A percentile compares a stretch with the other conserved stretches of the same genome.
Conservation (phyloP, 2,797 vertebrate genomes). For the Crenichthys baileyi region DNA sequence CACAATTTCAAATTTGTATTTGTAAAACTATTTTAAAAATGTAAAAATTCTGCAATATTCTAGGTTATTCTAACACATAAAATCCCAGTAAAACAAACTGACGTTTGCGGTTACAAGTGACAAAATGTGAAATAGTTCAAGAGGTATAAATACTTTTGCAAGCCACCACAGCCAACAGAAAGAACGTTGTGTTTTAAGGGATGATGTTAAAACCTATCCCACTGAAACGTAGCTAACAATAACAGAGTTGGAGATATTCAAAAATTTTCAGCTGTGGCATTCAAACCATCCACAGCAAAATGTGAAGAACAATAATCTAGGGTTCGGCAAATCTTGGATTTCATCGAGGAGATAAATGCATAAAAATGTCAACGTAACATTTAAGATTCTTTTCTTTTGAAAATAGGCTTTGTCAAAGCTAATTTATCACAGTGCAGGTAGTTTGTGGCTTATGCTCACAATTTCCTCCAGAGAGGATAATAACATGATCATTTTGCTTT, state of each 20-base stretch:
- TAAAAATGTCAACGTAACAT: constrained; percentile 7
- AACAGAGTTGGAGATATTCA: constrained; percentile 6
- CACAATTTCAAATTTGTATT: neutral
- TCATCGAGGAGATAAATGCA: neutral
- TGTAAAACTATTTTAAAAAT: neutral
- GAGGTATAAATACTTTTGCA: neutral
- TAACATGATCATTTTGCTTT: constrained; percentile 2
- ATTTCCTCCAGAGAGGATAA: neutral
- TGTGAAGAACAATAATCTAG: constrained; percentile 1
- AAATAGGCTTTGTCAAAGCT: neutral
- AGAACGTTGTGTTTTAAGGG: neutral
- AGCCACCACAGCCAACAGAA: neutral
- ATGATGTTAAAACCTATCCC: constrained; percentile 6
- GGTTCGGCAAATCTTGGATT: neutral
- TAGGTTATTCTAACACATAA: neutral
- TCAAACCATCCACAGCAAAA: constrained; percentile 4
- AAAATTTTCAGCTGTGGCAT: neutral
- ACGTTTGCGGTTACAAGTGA: neutral
- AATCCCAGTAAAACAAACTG: neutral
- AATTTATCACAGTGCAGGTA: constrained; percentile 10
- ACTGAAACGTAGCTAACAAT: neutral
- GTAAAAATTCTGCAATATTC: neutral
- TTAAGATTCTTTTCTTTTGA: constrained; percentile 6
- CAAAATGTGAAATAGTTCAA: neutral
- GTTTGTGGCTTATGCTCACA: constrained; percentile 15